phyloP scores from a whole-genome alignment of 1,140 invertebrate genomes.

The Mylabris phalerata region DNA sequence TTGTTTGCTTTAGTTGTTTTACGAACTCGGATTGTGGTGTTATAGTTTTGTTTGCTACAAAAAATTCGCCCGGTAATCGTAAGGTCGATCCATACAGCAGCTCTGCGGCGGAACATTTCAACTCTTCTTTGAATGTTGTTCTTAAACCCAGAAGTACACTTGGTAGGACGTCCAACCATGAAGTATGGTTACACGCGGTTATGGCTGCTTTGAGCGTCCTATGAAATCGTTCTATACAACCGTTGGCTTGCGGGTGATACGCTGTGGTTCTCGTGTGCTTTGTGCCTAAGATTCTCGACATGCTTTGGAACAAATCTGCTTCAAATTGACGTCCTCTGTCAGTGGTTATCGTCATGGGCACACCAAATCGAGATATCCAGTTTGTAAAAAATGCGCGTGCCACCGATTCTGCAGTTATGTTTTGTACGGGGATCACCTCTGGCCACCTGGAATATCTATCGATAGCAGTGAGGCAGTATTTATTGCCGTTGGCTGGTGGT shows the following conservation, averaged over 20 bases:
- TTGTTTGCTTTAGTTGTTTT: neutral
- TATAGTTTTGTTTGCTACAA: slow-evolving; percentile 8
- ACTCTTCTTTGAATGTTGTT: slow-evolving; percentile 34
- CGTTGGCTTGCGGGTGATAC: neutral
- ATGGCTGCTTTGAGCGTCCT: slow-evolving; percentile 38
- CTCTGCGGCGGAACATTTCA: slow-evolving; percentile 34
- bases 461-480: no score
- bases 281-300: neutral
- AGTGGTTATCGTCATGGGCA: neutral
- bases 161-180: slow-evolving; percentile 39
- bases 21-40: neutral
- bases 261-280: neutral
- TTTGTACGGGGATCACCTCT: slow-evolving; percentile 39
- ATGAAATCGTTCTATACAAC: slow-evolving; percentile 21
- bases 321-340: neutral
- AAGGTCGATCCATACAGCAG: slow-evolving; percentile 33
- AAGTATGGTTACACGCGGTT: slow-evolving; percentile 24
- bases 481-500: slow-evolving; percentile 39
- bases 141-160: slow-evolving; percentile 41
- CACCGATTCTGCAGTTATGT: slow-evolving; percentile 34
- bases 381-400: slow-evolving; percentile 18
- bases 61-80: slow-evolving; percentile 38
- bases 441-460: slow-evolving; percentile 44
- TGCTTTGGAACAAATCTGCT: neutral
- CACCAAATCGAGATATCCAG: slow-evolving; percentile 35